Evolutionary conservation across 2,888 invertebrate genomes (phyloP).

Genomic region (Plemyria rubiginata): DNA sequence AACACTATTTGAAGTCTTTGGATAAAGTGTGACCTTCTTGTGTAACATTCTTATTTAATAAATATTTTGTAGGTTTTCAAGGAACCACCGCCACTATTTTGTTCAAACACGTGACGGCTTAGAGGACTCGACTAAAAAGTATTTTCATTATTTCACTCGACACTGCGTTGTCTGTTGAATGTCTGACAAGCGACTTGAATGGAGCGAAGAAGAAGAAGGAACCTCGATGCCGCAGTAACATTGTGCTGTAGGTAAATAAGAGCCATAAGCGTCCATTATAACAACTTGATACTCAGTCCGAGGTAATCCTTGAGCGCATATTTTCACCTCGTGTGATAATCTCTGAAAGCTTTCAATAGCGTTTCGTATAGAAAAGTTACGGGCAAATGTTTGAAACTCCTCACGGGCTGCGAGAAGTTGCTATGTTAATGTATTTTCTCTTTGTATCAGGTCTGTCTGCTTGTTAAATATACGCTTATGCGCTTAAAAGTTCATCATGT

Average conservation of each 20-base stretch:
- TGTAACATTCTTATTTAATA: too few species aligned
- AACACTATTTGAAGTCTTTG: too few species aligned
- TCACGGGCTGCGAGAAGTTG: slow-evolving; percentile 68
- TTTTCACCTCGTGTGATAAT: slow-evolving; percentile 78
- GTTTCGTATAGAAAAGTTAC: slow-evolving; percentile 81
- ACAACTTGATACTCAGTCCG: slow-evolving; percentile 65
- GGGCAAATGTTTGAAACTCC: slow-evolving; percentile 78
- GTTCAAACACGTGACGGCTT: too few species aligned
- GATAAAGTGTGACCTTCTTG: too few species aligned
- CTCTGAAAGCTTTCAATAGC: slow-evolving; percentile 82
- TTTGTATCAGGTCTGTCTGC: slow-evolving; percentile 75
- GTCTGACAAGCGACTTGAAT: too few species aligned
- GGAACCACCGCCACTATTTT: too few species aligned
- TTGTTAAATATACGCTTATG: slow-evolving; percentile 59
- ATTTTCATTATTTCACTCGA: too few species aligned
- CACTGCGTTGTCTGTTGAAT: too few species aligned
- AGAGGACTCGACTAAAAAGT: too few species aligned
- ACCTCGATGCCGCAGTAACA: slow-evolving; percentile 12
- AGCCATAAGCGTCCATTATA: slow-evolving; percentile 25
- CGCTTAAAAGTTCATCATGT: slow-evolving; percentile 44
- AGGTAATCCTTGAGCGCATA: slow-evolving; percentile 77
- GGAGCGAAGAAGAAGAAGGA: too few species aligned
- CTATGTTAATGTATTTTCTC: slow-evolving; percentile 82
- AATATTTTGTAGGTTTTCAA: too few species aligned
- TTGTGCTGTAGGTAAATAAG: slow-evolving; percentile 5